Conservation (phyloP, 2,113 vertebrate genomes). For the Ovibos moschatus region DNA sequence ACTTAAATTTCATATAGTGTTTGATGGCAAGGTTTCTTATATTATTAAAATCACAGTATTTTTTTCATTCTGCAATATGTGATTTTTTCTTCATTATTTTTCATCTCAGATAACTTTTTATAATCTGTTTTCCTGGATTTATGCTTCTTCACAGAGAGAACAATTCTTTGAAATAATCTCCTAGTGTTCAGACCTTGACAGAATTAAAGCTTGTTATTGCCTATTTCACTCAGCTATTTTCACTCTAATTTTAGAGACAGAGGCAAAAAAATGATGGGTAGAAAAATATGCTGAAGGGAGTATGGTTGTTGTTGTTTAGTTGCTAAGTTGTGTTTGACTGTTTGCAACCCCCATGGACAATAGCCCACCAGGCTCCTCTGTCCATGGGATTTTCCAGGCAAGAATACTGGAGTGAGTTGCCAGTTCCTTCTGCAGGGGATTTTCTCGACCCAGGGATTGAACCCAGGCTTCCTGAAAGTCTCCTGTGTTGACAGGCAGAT, state of each 20-base stretch:
- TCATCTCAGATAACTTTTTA: not conserved
- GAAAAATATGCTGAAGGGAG: not conserved
- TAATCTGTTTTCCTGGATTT: not conserved
- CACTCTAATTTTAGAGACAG: not conserved
- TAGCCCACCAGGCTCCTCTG: not conserved
- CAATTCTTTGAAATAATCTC: not conserved
- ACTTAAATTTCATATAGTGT: not conserved
- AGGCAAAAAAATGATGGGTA: not conserved
- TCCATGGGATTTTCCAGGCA: not conserved
- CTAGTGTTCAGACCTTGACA: not conserved
- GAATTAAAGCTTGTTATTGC: not conserved
- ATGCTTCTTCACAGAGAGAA: conserved; percentile 12
- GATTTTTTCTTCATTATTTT: not conserved
- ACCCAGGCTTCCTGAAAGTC: not conserved
- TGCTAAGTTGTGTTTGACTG: fast-evolving
- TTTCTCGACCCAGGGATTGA: not conserved
- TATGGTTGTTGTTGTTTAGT: not conserved
- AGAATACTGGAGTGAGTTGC: not conserved
- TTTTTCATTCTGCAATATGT: not conserved
- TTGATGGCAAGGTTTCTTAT: not conserved
- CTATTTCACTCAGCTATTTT: not conserved
- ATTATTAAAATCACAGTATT: not conserved
- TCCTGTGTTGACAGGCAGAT: not conserved
- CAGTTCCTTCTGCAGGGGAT: not conserved
- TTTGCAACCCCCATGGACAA: not conserved